Conservation (phyloP, 2,888 invertebrate genomes). For the Monoplex corrugatus region DNA sequence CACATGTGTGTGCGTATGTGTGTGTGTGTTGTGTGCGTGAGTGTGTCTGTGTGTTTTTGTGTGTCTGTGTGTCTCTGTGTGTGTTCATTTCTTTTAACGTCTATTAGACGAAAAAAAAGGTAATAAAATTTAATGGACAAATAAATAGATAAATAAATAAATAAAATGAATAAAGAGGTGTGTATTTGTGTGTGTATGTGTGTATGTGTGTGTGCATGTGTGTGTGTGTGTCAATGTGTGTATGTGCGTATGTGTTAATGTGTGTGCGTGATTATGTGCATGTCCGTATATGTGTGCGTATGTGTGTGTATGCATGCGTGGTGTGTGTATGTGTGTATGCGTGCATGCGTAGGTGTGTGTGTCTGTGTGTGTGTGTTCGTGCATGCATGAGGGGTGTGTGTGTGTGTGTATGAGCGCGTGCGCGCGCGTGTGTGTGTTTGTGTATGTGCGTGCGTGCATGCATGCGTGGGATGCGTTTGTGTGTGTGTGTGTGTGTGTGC, state of each 20-base stretch:
- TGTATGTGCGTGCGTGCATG: neutral
- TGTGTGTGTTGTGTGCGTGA: slow-evolving; percentile 29
- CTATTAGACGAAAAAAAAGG: too few relatives aligned
- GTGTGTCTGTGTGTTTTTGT: neutral
- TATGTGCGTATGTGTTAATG: neutral
- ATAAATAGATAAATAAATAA: too few relatives aligned
- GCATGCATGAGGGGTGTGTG: neutral
- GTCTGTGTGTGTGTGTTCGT: neutral
- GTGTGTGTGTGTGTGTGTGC: neutral
- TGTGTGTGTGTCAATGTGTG: slow-evolving; percentile 9
- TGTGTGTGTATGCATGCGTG: slow-evolving; percentile 14
- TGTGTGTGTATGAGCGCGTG: neutral
- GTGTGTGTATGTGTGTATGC: neutral
- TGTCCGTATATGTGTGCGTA: slow-evolving; percentile 20
- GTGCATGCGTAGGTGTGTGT: neutral
- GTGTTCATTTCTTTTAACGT: neutral
- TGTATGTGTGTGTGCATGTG: slow-evolving; percentile 18
- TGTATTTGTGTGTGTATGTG: slow-evolving; percentile 29
- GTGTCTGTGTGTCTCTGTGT: slow-evolving; percentile 15
- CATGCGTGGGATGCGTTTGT: too few relatives aligned
- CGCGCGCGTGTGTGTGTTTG: neutral
- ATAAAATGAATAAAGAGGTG: slow-evolving; percentile 31
- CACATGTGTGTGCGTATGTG: neutral
- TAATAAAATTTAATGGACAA: neutral
- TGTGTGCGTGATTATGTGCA: slow-evolving; percentile 20